Evolutionary conservation across 2,797 vertebrate species (phyloP), one percentile per base, ranked within the genome.

Genomic region (Micropoecilia bifurca): DNA sequence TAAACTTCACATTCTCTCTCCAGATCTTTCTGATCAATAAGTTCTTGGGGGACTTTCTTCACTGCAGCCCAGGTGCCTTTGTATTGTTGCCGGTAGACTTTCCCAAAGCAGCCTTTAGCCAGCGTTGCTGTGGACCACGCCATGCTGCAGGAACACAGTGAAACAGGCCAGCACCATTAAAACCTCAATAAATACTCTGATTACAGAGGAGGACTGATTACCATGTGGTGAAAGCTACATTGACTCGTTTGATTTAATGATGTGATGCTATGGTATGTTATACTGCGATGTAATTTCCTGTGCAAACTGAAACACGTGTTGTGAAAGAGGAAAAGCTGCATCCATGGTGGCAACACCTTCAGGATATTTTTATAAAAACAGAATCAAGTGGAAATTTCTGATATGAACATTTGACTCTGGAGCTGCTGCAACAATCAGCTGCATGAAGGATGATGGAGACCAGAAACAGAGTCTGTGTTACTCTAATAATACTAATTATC

Each of bases 51-150:
- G 10, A 96, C 95, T 74, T 81, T 96, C 88, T 96, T 96, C 18
- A 96, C 0, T 0, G 95, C 95, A 33, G 95, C 95, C 95, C 94
- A 95, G 12, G 87, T 83, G 3, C 93, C 95, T 0, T 93, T 87
- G 84, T 92, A 95, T 69, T 93, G 93, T 85, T 94, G 77, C 48
- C 82, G 94, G 84, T 96, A 96, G n/a, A 96, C 84, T 78, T 96
- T 96, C 73, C 96, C 96, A 73, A 96, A 96, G 75, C 92, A 94
- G 80, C 95, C 96, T 71, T 87, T 12, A 14, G 95, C 95, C 2
- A 96, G 53, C 0, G 96, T 96, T 20, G 55, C 50, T 4, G 94
- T 95, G 43, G 93, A 93, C 77, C 88, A 92, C 4, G 94, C 95
- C 95, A 96, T 96, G 81, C 84, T 50, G 71, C 22, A 45, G 46